Percentiles rank a stretch among this genome's conserved stretches.
Conservation (phyloP, 2,113 vertebrate genomes). For the Ophthalmolycus amberensis region DNA sequence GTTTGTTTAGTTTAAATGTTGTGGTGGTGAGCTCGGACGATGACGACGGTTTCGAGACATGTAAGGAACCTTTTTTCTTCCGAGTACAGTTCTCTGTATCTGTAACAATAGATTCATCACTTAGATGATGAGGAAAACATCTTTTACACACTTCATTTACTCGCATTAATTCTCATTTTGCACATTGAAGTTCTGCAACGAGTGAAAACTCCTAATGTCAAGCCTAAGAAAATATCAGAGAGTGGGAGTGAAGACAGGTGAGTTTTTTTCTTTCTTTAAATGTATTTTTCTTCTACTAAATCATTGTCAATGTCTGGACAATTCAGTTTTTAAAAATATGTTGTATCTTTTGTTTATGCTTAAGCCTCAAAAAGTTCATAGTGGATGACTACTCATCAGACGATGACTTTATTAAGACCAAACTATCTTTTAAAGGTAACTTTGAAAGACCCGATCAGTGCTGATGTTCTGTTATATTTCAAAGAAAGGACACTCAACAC, state of each 20-base stretch:
- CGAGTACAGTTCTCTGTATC: background rate
- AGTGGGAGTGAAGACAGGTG: slow-evolving; percentile 78
- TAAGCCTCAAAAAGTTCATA: slow-evolving; percentile 80
- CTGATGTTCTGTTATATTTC: background rate
- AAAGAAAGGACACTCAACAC: background rate
- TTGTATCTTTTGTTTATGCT: background rate
- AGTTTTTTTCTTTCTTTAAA: background rate
- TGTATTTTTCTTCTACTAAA: background rate
- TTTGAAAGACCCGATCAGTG: background rate
- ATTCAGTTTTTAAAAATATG: background rate
- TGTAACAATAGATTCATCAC: background rate
- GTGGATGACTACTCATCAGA: slow-evolving; percentile 78
- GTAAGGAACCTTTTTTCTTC: slow-evolving; percentile 63
- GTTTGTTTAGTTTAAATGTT: slow-evolving; percentile 48
- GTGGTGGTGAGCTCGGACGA: slow-evolving; percentile 77
- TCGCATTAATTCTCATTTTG: background rate
- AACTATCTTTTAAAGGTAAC: slow-evolving; percentile 73
- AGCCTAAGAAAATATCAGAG: slow-evolving; percentile 47
- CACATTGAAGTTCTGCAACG: slow-evolving; percentile 73
- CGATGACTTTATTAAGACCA: slow-evolving; percentile 80
- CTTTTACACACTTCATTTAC: background rate
- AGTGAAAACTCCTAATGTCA: slow-evolving; percentile 79
- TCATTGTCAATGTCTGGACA: background rate
- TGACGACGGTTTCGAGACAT: slow-evolving; percentile 78
- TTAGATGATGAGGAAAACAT: background rate